Evolutionary conservation across 2,888 invertebrate species (phyloP).

Genomic region (Apomyelois bistriatella): DNA sequence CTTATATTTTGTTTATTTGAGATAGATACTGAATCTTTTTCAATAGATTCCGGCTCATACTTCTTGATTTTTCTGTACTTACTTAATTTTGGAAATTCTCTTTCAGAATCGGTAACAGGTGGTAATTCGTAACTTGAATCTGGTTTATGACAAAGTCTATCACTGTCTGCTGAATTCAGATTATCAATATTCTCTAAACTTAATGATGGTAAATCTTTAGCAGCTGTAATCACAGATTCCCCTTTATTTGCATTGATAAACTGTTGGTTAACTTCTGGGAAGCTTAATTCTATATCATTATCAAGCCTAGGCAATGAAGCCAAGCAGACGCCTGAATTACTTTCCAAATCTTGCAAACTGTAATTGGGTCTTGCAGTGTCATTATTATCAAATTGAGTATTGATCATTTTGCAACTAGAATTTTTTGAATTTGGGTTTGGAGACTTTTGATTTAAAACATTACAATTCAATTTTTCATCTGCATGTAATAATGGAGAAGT

Average conservation of each 20-base stretch:
- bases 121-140: constrained; percentile 25
- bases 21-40: constrained; percentile 22
- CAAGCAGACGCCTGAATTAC: constrained; percentile 64
- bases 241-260: constrained; percentile 71
- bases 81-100: constrained; percentile 57
- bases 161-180: constrained; percentile 20
- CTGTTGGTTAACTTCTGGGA: constrained; percentile 74
- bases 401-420: constrained; percentile 63
- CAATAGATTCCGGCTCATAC: constrained; percentile 27
- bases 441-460: constrained; percentile 32
- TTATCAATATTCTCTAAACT: constrained; percentile 32
- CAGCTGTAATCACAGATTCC: constrained; percentile 34
- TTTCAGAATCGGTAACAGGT: constrained; percentile 38
- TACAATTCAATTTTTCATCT: constrained; percentile 36
- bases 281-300: constrained; percentile 71
- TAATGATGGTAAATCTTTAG: constrained; percentile 39
- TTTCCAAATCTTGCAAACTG: constrained; percentile 65
- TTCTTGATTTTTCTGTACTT: constrained; percentile 60
- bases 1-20: constrained; percentile 37
- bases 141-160: constrained; percentile 19
- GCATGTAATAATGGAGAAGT: constrained; percentile 41
- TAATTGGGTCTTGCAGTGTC: constrained; percentile 46
- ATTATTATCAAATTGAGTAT: constrained; percentile 46
- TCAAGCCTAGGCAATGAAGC: constrained; percentile 68
- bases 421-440: constrained; percentile 35